These are phyloP conservation scores for Paradoxurus hermaphroditus DNA, from an alignment of 2,113 vertebrate species.

Conservation along the genomic window DNA sequence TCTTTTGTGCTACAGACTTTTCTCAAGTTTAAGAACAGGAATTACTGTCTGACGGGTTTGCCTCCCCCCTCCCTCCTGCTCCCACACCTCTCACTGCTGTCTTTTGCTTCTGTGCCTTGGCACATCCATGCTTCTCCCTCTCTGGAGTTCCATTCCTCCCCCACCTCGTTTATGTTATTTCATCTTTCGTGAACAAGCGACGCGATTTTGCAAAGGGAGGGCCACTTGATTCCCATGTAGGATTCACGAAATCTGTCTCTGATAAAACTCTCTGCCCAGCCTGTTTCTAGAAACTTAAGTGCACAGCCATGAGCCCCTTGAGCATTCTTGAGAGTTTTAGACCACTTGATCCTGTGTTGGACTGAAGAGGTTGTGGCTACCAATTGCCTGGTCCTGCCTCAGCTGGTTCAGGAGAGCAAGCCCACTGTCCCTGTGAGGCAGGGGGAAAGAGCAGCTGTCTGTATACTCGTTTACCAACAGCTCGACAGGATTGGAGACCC, in stretches of 20 bases:
- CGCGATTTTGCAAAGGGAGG: not conserved
- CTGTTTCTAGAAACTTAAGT: not conserved
- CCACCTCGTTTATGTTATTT: not conserved
- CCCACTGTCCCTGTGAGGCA: not conserved
- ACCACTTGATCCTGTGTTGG: not conserved
- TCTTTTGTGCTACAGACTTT: not conserved
- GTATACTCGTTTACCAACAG: not conserved
- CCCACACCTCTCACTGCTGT: not conserved
- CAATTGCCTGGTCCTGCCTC: not conserved
- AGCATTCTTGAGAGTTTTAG: not conserved
- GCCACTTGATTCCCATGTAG: not conserved
- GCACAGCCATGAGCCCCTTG: not conserved
- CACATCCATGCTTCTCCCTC: not conserved
- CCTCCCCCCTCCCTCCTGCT: not conserved
- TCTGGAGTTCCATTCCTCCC: not conserved
- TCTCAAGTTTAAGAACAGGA: conserved; percentile 32
- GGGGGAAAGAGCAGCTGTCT: not conserved
- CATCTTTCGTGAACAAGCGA: not conserved
- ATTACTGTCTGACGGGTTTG: not conserved
- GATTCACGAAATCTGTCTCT: not conserved
- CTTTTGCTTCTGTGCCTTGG: not conserved
- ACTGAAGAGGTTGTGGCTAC: not conserved
- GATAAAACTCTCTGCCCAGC: not conserved
- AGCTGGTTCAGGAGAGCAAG: not conserved
- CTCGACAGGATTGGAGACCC: not conserved